phyloP scores from a whole-genome alignment of 2,113 vertebrate species.

The Oryzias javanicus region DNA sequence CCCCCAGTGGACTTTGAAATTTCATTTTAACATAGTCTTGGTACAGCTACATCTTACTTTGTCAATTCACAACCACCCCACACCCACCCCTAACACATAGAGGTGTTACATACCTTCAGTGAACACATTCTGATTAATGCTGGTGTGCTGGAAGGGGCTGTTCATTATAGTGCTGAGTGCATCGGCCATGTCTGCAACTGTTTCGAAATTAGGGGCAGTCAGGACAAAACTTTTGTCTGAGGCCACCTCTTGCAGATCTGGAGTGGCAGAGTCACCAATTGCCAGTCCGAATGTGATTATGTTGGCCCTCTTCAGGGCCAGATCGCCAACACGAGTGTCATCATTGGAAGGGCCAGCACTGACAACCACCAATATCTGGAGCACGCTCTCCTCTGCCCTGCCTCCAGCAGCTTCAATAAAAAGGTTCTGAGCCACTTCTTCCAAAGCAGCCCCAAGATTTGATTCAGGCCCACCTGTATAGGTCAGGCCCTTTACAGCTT shows the following conservation, averaged over 20 bases:
- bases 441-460: slow-evolving; percentile 89
- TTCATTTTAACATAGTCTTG: too few species aligned
- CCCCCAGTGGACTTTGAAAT: too few species aligned
- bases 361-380: slow-evolving; percentile 90
- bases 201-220: slow-evolving; percentile 82
- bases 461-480: slow-evolving; percentile 83
- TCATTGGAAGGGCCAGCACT: slow-evolving; percentile 89
- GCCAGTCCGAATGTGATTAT: slow-evolving; percentile 83
- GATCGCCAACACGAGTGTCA: slow-evolving; percentile 84
- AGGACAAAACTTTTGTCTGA: slow-evolving; percentile 86
- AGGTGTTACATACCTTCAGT: slow-evolving; percentile 92
- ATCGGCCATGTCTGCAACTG: slow-evolving; percentile 79
- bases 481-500: slow-evolving; percentile 83
- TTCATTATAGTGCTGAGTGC: slow-evolving; percentile 85
- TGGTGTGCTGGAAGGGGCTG: slow-evolving; percentile 85
- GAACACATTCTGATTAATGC: slow-evolving; percentile 87
- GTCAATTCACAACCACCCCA: slow-evolving; percentile 20
- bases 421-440: slow-evolving; percentile 84
- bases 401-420: slow-evolving; percentile 86
- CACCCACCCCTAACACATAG: slow-evolving; percentile 29
- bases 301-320: slow-evolving; percentile 86
- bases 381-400: slow-evolving; percentile 89
- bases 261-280: slow-evolving; percentile 79
- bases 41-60: too few species aligned
- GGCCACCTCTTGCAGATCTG: slow-evolving; percentile 87